Conservation (phyloP, 92 coral and sea anemone genomes). For the Zoanthus gigantus region DNA sequence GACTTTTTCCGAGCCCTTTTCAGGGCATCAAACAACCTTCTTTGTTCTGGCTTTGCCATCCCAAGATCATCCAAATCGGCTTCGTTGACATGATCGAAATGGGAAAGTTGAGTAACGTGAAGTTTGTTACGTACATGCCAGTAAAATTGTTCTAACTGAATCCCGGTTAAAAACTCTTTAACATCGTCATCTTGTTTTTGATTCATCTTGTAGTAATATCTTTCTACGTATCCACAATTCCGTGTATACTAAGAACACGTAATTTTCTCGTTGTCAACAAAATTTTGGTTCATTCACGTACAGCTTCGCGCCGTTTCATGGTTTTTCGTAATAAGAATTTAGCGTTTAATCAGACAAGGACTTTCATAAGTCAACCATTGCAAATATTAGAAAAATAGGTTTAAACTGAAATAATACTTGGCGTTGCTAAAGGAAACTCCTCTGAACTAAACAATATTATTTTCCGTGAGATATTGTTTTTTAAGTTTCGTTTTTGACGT, state of each 20-base stretch:
- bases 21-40: slow-evolving; percentile 89
- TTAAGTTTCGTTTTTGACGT: slow-evolving; percentile 3
- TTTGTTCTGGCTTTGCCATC: slow-evolving; percentile 96
- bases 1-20: slow-evolving; percentile 85
- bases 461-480: neutral
- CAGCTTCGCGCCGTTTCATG: slow-evolving; percentile 40
- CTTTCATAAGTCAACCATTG: no score
- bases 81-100: slow-evolving; percentile 93
- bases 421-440: neutral
- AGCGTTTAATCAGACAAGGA: slow-evolving; percentile 6
- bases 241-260: neutral
- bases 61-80: slow-evolving; percentile 85
- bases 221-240: neutral
- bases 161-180: slow-evolving; percentile 69
- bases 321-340: slow-evolving; percentile 1
- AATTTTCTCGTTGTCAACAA: slow-evolving; percentile 16
- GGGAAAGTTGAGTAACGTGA: slow-evolving; percentile 83
- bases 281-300: slow-evolving; percentile 28
- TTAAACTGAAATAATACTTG: neutral
- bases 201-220: slow-evolving; percentile 33
- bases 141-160: slow-evolving; percentile 94
- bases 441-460: neutral
- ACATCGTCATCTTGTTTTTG: slow-evolving; percentile 74
- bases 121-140: slow-evolving; percentile 84
- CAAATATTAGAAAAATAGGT: neutral